Conservation (phyloP, 2,113 vertebrate species). For the Anhinga rufa region DNA sequence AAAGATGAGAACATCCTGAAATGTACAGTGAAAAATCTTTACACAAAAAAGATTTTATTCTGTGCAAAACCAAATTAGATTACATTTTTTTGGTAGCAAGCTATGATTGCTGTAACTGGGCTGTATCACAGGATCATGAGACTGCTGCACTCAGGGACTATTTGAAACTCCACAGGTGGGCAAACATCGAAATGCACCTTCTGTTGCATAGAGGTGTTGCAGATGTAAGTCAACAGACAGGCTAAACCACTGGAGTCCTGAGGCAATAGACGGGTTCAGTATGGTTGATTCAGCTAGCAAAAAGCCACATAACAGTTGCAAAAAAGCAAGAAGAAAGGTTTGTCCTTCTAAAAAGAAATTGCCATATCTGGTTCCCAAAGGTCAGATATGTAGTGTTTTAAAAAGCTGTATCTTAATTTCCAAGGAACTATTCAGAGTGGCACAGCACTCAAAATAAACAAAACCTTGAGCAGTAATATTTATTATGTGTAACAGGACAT, state of each 20-base stretch:
- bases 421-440: not conserved
- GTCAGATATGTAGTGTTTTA: not conserved
- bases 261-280: not conserved
- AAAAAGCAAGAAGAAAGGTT: not conserved
- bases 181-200: not conserved
- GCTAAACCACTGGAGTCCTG: not conserved
- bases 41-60: not conserved
- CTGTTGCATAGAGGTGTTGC: not conserved
- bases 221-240: not conserved
- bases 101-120: not conserved
- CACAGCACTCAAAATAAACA: not conserved
- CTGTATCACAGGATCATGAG: not conserved
- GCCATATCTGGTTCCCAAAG: not conserved
- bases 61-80: not conserved
- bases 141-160: not conserved
- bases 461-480: not conserved
- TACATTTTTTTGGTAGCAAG: accelerated
- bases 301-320: not conserved
- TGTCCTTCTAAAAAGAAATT: not conserved
- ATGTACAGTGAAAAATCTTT: not conserved
- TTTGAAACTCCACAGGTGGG: not conserved
- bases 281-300: not conserved
- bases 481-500: not conserved
- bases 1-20: not conserved
- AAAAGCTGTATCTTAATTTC: not conserved